phyloP scores from a whole-genome alignment of 2,113 vertebrate genomes.

The Turnix velox region DNA sequence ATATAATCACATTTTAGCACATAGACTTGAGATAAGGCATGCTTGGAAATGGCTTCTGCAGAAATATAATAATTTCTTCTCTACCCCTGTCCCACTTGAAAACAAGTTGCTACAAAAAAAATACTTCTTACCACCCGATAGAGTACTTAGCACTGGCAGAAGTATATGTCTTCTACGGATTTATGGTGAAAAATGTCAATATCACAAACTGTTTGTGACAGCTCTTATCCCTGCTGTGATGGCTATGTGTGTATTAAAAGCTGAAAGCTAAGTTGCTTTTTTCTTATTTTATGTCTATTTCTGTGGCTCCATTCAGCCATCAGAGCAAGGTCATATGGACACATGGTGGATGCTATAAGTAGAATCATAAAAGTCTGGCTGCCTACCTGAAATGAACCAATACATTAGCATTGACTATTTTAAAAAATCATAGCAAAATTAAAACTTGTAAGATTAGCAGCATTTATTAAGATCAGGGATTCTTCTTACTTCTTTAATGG shows the following conservation, averaged over 20 bases:
- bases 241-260: neutral
- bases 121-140: neutral
- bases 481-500: neutral
- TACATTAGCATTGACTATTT: neutral
- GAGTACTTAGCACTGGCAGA: neutral
- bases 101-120: neutral
- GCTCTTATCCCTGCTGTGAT: slow-evolving; percentile 13
- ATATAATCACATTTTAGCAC: neutral
- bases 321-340: neutral
- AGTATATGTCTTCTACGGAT: neutral
- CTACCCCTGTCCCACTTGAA: neutral
- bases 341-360: neutral
- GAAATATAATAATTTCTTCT: neutral
- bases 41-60: neutral
- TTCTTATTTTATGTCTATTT: neutral
- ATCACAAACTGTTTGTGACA: slow-evolving; percentile 2
- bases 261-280: neutral
- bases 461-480: neutral
- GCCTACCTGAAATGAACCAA: neutral
- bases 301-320: neutral
- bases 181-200: slow-evolving; percentile 29
- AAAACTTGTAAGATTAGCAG: neutral
- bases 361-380: neutral
- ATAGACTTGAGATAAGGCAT: neutral
- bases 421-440: neutral